A percentile compares a stretch with the other conserved stretches of the same genome.
Conservation (phyloP, 2,113 vertebrate species). For the Cryptotis parvus region DNA sequence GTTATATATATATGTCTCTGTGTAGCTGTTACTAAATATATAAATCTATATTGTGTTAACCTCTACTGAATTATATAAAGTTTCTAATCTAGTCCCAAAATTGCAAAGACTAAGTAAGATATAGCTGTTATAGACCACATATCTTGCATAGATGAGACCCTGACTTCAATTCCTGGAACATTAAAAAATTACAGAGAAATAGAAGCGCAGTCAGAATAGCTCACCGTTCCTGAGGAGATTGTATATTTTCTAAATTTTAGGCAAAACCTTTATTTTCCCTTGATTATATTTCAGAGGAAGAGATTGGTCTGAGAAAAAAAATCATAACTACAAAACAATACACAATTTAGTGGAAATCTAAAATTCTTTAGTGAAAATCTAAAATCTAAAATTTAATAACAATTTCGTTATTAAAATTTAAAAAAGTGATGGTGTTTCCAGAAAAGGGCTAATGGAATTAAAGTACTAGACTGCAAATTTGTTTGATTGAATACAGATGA, state of each 20-base stretch:
- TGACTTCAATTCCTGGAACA: too few species aligned
- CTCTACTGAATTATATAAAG: background rate
- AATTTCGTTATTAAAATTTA: constrained; percentile 24
- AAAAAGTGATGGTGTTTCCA: background rate
- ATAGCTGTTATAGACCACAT: too few species aligned
- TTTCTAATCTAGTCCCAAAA: constrained; percentile 25
- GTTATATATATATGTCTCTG: background rate
- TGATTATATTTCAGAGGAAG: background rate
- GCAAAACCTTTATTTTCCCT: background rate
- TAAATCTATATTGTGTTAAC: background rate
- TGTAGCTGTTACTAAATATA: constrained; percentile 16
- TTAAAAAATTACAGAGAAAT: background rate
- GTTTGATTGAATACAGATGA: background rate
- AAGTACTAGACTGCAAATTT: background rate
- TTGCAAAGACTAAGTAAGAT: background rate
- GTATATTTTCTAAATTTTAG: constrained; percentile 27
- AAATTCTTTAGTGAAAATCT: constrained; percentile 39
- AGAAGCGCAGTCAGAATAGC: background rate
- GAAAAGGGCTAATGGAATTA: constrained; percentile 36
- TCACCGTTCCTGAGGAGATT: background rate
- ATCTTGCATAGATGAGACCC: too few species aligned
- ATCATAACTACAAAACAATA: constrained; percentile 29
- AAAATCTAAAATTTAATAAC: constrained; percentile 30
- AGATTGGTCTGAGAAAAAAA: background rate
- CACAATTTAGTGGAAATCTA: background rate